Conservation (phyloP, 2,797 vertebrate genomes). For the Rhinichthys osculus region DNA sequence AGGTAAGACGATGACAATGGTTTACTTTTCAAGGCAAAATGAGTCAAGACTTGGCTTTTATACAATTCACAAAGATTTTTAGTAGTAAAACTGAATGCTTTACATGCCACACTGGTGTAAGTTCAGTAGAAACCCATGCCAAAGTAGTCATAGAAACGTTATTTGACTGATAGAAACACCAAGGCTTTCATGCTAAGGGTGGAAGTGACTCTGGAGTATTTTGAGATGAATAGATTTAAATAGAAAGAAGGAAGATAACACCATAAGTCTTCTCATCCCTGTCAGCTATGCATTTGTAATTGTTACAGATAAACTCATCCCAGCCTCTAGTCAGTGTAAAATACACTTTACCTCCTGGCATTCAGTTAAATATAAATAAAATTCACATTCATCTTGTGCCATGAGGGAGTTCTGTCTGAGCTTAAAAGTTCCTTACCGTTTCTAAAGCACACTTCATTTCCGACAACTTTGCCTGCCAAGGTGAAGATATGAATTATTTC, state of each 20-base stretch:
- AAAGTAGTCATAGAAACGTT: constrained; percentile 66
- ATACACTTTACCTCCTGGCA: constrained; percentile 26
- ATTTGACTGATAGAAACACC: constrained; percentile 52
- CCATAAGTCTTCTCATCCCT: constrained; percentile 14
- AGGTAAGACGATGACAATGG: constrained; percentile 9
- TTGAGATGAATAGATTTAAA: constrained; percentile 30
- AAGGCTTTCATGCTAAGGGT: constrained; percentile 21
- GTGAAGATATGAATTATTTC: constrained; percentile 63
- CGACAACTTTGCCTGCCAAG: constrained; percentile 47
- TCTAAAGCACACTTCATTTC: constrained; percentile 22
- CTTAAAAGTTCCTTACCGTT: constrained; percentile 21
- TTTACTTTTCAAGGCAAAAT: not conserved
- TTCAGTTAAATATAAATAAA: constrained; percentile 32
- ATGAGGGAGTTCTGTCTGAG: constrained; percentile 34
- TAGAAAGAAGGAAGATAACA: not conserved
- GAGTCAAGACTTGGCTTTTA: not conserved
- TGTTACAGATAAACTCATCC: constrained; percentile 41
- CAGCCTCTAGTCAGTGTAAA: constrained; percentile 35
- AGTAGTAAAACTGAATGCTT: constrained; percentile 30
- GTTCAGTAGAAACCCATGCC: constrained; percentile 71
- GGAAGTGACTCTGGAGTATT: constrained; percentile 17
- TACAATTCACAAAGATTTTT: not conserved
- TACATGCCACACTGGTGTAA: constrained; percentile 60
- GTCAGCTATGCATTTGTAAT: constrained; percentile 47
- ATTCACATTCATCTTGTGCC: constrained; percentile 47